A percentile compares a stretch with the other conserved stretches of the same genome.
phyloP scores from a whole-genome alignment of 2,888 invertebrate species.

The Lamellibrachia satsuma region DNA sequence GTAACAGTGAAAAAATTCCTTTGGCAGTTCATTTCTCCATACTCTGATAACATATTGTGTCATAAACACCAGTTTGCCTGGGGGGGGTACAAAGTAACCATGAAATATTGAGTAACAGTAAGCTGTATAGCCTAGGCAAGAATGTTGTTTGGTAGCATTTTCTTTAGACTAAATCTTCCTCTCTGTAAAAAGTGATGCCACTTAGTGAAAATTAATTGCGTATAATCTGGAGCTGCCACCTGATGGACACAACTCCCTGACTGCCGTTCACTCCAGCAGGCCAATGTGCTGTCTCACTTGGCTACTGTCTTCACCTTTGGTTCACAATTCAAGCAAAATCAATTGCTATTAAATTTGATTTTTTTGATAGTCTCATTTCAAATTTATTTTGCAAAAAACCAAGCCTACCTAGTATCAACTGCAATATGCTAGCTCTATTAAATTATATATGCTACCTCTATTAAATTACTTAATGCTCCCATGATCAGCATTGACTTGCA shows the following conservation, averaged over 20 bases:
- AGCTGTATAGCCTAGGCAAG: neutral
- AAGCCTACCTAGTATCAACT: too few relatives aligned
- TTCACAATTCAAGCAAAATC: too few relatives aligned
- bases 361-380: too few relatives aligned
- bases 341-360: too few relatives aligned
- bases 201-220: neutral
- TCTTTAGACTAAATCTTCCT: neutral
- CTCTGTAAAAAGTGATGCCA: neutral
- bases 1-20: neutral
- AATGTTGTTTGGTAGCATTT: neutral
- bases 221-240: neutral
- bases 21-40: neutral
- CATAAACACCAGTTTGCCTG: neutral
- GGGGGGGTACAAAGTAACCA: neutral
- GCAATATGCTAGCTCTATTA: too few relatives aligned
- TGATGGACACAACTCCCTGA: neutral
- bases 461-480: too few relatives aligned
- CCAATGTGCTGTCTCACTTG: neutral
- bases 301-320: too few relatives aligned
- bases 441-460: too few relatives aligned
- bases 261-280: neutral
- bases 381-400: too few relatives aligned
- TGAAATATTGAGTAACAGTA: neutral
- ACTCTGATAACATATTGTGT: slow-evolving; percentile 1
- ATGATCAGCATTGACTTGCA: too few relatives aligned